These are phyloP conservation scores for Sycophaga agraensis DNA, from an alignment of 1,140 invertebrate species.

Conservation along the genomic window DNA sequence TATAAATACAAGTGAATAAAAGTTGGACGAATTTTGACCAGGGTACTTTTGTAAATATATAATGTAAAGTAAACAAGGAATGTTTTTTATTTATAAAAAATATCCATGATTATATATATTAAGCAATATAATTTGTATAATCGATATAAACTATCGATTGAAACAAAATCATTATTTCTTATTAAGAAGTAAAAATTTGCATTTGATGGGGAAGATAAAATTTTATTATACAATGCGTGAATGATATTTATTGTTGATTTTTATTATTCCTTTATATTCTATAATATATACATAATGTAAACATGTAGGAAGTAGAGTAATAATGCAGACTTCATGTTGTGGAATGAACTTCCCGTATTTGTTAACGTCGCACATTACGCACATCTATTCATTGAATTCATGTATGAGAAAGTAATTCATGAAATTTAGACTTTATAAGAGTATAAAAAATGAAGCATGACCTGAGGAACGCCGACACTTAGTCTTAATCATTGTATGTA, in stretches of 20 bases:
- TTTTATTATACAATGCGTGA: background rate
- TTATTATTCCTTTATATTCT: slow-evolving; percentile 10
- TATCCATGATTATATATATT: slow-evolving; percentile 10
- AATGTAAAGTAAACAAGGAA: slow-evolving; percentile 1
- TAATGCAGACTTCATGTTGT: slow-evolving; percentile 17
- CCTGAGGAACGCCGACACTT: background rate
- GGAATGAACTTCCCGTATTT: slow-evolving; percentile 14
- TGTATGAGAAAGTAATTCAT: slow-evolving; percentile 12
- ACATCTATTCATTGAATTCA: slow-evolving; percentile 18
- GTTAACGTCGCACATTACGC: slow-evolving; percentile 26
- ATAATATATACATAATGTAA: slow-evolving; percentile 9
- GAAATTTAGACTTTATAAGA: slow-evolving; percentile 18
- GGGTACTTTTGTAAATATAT: slow-evolving; percentile 29
- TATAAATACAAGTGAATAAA: no score
- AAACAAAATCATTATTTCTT: background rate
- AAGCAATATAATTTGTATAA: slow-evolving; percentile 23
- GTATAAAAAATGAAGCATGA: slow-evolving; percentile 15
- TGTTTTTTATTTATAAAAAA: slow-evolving; percentile 15
- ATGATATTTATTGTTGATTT: background rate
- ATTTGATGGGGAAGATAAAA: no score
- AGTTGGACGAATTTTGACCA: slow-evolving; percentile 29
- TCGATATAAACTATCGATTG: background rate
- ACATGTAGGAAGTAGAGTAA: slow-evolving; percentile 14
- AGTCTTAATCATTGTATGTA: slow-evolving; percentile 16
- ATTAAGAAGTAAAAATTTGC: slow-evolving; percentile 8